phyloP scores from a whole-genome alignment of 2,113 vertebrate species.

The Gopherus flavomarginatus region DNA sequence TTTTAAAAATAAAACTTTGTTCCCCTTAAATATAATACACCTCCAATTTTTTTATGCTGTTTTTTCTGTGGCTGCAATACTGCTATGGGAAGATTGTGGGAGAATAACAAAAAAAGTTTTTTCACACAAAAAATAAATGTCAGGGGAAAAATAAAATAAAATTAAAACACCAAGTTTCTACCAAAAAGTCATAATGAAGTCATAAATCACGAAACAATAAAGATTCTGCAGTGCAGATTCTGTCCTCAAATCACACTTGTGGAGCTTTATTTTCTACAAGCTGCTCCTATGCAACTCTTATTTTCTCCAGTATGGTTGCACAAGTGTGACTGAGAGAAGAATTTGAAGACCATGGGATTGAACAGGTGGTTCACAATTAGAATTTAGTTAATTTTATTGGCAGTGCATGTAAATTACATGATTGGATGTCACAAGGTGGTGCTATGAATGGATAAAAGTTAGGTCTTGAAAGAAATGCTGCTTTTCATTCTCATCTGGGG shows the following conservation, averaged over 20 bases:
- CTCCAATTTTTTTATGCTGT: background rate
- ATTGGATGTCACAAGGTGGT: background rate
- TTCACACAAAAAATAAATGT: background rate
- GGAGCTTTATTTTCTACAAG: background rate
- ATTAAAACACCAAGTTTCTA: background rate
- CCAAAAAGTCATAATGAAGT: background rate
- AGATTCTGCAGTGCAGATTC: background rate
- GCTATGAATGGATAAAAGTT: rapidly evolving
- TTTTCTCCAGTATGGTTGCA: background rate
- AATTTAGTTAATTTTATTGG: background rate
- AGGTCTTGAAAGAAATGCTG: background rate
- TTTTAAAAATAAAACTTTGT: background rate
- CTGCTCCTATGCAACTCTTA: background rate
- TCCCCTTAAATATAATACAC: background rate
- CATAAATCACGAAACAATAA: background rate
- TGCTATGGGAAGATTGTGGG: background rate
- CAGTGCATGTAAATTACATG: background rate
- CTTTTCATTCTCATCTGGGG: background rate
- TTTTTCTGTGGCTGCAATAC: background rate
- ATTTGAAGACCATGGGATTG: background rate
- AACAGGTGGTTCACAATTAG: background rate
- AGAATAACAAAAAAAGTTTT: background rate
- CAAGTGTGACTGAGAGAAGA: background rate
- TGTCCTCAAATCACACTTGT: background rate
- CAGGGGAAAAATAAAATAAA: background rate